These are phyloP conservation scores for Syngnathoides biaculeatus DNA, from an alignment of 2,113 vertebrate species.

Conservation along the genomic window DNA sequence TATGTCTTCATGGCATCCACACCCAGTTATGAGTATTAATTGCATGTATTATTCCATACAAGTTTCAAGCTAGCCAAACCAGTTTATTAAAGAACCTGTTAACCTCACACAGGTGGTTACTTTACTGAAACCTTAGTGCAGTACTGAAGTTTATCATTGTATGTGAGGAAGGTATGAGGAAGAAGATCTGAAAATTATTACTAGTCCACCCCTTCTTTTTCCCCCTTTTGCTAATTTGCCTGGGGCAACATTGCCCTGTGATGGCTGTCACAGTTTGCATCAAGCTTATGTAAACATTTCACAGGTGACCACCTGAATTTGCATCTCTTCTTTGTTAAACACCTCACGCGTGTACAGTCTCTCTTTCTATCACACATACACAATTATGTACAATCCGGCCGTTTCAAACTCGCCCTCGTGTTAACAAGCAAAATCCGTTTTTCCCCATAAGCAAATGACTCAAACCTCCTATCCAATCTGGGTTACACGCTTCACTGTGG, in stretches of 20 bases:
- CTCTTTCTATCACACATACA: constrained; percentile 19
- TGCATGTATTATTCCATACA: constrained; percentile 11
- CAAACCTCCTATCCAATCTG: constrained; percentile 67
- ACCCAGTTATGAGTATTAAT: constrained; percentile 15
- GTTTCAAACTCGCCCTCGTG: too few species aligned
- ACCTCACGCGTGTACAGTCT: constrained; percentile 36
- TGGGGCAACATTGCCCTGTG: constrained; percentile 66
- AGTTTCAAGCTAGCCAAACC: constrained; percentile 26
- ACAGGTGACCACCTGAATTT: constrained; percentile 75
- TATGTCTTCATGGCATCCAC: constrained; percentile 4
- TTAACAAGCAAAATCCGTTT: constrained; percentile 72
- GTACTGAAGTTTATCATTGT: not conserved
- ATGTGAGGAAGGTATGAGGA: not conserved
- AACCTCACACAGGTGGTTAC: not conserved
- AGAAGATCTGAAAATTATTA: constrained; percentile 14
- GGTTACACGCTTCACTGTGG: constrained; percentile 78
- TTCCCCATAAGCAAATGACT: constrained; percentile 71
- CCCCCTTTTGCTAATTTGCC: constrained; percentile 63
- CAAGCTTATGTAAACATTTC: constrained; percentile 72
- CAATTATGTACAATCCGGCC: constrained; percentile 23
- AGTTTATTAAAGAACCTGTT: constrained; percentile 13
- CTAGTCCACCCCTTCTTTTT: constrained; percentile 11
- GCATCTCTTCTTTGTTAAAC: constrained; percentile 65
- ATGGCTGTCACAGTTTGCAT: constrained; percentile 75
- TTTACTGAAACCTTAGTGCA: not conserved